A percentile compares a stretch with the other conserved stretches of the same genome.
Conservation (phyloP, 2,113 vertebrate species). For the Otus sunia region DNA sequence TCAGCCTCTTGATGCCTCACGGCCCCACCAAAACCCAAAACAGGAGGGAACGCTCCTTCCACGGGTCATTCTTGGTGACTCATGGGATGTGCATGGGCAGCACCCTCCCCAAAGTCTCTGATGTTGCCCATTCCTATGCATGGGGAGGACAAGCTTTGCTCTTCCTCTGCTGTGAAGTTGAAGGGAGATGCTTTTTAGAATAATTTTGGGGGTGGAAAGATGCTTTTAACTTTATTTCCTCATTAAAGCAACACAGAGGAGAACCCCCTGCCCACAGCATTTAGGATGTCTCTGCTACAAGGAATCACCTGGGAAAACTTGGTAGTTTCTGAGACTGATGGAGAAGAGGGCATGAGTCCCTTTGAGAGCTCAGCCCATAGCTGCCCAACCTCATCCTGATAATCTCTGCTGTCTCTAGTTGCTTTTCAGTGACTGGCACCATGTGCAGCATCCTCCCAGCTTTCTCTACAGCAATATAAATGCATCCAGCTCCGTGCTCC, state of each 20-base stretch:
- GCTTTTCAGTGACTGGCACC: neutral
- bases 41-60: accelerated
- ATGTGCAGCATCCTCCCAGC: neutral
- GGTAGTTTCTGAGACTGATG: neutral
- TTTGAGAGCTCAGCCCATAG: neutral
- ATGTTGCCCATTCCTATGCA: neutral
- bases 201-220: neutral
- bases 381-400: neutral
- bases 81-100: accelerated
- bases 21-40: neutral
- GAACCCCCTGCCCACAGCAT: neutral
- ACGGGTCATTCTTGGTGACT: neutral
- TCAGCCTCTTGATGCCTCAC: neutral
- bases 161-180: neutral
- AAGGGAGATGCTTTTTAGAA: neutral
- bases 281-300: neutral
- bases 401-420: neutral
- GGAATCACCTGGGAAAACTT: neutral
- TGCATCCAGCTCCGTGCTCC: neutral
- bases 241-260: neutral
- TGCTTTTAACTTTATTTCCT: neutral
- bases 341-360: neutral
- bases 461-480: neutral
- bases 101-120: neutral
- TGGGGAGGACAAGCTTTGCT: neutral